Base-by-base conservation (phyloP, 2,797 vertebrate species). In the Hypotaenidia philippensis region DNA sequence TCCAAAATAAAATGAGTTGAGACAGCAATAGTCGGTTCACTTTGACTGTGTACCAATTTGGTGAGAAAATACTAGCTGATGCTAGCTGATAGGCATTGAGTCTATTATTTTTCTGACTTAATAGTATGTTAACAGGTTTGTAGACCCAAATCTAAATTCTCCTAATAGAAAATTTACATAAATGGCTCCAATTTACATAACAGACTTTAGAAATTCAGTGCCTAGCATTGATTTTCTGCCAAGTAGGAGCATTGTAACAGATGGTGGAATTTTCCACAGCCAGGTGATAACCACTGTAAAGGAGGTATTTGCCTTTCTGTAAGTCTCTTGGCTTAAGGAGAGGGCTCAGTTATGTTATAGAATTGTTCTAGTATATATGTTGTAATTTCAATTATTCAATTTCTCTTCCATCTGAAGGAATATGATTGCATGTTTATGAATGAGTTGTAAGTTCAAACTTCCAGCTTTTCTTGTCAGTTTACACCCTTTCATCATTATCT, bases 201-300 rank as follows among this genome's bases (percentile, higher is more conserved):
- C 19, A 49, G 69, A 94, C 75, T 96, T 72, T 34, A 87, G 71
- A 93, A 96, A 95, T 93, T 93, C 64, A 70, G 81, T 94, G 85
- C 72, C 70, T 82, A 53, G 61, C 83, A 79, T 4, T 74, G 92
- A 91, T 95, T 96, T 93, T 93, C 36, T 96, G 91, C 93, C 82
- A 96, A 96, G 87, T 89, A 86, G 66, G 74, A 94, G 50, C 77
- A 84, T 90, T 86, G 80, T 91, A 74, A 79, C 92, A 97, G 90
- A 95, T 97, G 94, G 90, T 8, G 74, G 91, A 92, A 95, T 94
- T 96, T 96, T 91, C 85, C 81, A 90, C 61, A 84, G 76, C 82
- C 94, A 95, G 79, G 83, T 97, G 83, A 90, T 92, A 92, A 93
- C 95, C 59, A 69, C 56, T 96, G 89, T 90, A 93, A 66, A 87